Conservation (phyloP, 1,140 invertebrate genomes). For the Philotrypesis tridentata region DNA sequence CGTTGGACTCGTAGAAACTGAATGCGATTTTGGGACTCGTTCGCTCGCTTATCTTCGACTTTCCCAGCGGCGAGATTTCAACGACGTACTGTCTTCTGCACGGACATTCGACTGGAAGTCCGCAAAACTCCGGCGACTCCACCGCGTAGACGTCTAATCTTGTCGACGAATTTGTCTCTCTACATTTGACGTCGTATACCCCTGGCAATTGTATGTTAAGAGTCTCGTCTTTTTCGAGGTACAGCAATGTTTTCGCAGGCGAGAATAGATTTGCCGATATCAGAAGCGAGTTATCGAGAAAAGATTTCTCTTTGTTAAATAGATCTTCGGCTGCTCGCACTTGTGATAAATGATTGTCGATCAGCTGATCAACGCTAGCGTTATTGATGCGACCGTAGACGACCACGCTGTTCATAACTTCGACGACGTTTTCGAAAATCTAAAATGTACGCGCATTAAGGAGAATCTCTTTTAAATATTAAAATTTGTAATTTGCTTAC, state of each 20-base stretch:
- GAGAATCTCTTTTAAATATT: not conserved
- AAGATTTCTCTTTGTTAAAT: not conserved
- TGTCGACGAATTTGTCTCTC: slow-evolving; percentile 22
- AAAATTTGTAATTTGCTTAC: slow-evolving; percentile 52
- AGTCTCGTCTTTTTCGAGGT: slow-evolving; percentile 55
- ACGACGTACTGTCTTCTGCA: slow-evolving; percentile 57
- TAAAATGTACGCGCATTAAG: not conserved
- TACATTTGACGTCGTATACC: slow-evolving; percentile 48
- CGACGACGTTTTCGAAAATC: slow-evolving; percentile 55
- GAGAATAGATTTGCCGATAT: not conserved
- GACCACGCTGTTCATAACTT: slow-evolving; percentile 35
- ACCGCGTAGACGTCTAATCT: slow-evolving; percentile 55
- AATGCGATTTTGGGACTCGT: not conserved
- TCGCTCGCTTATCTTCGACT: not conserved
- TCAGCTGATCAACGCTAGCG: not conserved
- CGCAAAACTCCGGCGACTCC: slow-evolving; percentile 55
- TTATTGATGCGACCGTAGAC: slow-evolving; percentile 49
- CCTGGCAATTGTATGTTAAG: slow-evolving; percentile 41
- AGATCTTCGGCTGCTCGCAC: not conserved
- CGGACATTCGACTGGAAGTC: slow-evolving; percentile 54
- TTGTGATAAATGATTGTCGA: not conserved
- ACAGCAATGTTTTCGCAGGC: slow-evolving; percentile 33
- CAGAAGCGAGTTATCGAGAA: not conserved
- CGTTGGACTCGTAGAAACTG: slow-evolving; percentile 53
- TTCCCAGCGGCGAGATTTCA: slow-evolving; percentile 7